A percentile compares a stretch with the other conserved stretches of the same genome.
Evolutionary conservation across 2,797 vertebrate genomes (phyloP).

Genomic region (Anas bahamensis): DNA sequence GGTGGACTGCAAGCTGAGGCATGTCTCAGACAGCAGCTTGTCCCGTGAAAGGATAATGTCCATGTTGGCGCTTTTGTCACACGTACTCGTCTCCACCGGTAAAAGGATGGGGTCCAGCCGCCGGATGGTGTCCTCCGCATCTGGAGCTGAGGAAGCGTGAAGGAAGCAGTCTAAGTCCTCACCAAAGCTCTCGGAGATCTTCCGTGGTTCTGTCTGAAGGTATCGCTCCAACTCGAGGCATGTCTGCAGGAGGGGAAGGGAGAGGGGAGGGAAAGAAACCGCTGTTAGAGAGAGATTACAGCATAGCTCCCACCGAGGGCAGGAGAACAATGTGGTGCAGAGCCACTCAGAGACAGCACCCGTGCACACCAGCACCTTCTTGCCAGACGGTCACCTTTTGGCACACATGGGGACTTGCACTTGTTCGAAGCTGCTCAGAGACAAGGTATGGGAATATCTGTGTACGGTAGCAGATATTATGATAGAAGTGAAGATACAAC

Average conservation of each 20-base stretch:
- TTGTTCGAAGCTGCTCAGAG: background rate
- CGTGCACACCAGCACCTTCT: background rate
- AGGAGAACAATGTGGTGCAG: background rate
- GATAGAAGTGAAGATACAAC: background rate
- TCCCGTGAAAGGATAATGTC: conserved; percentile 86
- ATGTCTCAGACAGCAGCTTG: conserved; percentile 88
- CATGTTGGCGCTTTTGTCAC: conserved; percentile 83
- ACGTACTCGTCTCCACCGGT: conserved; percentile 80
- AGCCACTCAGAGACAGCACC: background rate
- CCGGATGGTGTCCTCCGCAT: conserved; percentile 85
- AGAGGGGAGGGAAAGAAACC: conserved; percentile 34
- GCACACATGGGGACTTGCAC: background rate
- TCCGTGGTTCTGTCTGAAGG: conserved; percentile 96
- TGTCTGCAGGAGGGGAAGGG: conserved; percentile 81
- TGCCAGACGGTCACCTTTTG: accelerated
- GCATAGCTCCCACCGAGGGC: background rate
- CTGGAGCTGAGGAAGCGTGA: conserved; percentile 88
- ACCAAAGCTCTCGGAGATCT: conserved; percentile 93
- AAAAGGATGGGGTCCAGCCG: conserved; percentile 86
- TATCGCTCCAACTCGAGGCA: conserved; percentile 97
- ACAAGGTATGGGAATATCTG: background rate
- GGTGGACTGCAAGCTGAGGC: conserved; percentile 81
- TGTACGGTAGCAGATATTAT: accelerated
- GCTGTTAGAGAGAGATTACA: conserved; percentile 46
- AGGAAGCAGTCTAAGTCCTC: conserved; percentile 94